Evolutionary conservation across 1,140 invertebrate genomes (phyloP), one percentile per base, ranked within the genome.

Genomic region (Zaprionus ornatus): DNA sequence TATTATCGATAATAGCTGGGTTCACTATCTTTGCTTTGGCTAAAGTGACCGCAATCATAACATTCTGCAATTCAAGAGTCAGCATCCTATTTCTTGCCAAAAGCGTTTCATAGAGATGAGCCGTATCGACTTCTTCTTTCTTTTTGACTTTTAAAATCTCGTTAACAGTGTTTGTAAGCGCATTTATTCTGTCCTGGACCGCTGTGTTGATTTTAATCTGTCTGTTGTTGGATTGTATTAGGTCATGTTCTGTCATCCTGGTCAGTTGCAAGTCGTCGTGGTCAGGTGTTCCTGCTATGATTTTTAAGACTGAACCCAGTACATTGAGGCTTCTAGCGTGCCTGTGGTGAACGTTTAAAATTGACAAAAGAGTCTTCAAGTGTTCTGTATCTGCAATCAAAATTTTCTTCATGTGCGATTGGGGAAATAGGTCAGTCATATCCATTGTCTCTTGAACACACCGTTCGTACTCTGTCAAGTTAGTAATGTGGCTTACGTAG

Each of bases 81-180:
- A 54, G 21, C 19, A 54, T 54, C 21, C 50, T 21, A 54, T 54
- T 54, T 54, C 21, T 54, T 54, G 50, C 21, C 50, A 54, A 27
- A 13, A 54, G 17, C 42, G 42, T 48, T 19, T 48, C 17, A 48
- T 48, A 48, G 0, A 48, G 17, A 48, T 48, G 42, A 17, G 42
- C n/a, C 17, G 42, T 19, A 19, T 48, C 42, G 17, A 48, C 17
- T 19, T 19, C 15, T 40, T 40, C 17, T 10, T 48, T 48, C 42
- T 19, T 48, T 48, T 48, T 12, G 15, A n/a, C 37, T 40, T 40
- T 40, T 40, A 40, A 40, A 40, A 40, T 40, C 37, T 40, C 37
- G 13, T 40, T 40, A 40, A 40, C 37, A n/a, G 29, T 29, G 29
- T 29, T 29, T 29, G 29, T 29, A 0, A 37, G 35, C 35, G 35